Conservation (phyloP, 1,140 invertebrate genomes). For the Argopecten irradians region DNA sequence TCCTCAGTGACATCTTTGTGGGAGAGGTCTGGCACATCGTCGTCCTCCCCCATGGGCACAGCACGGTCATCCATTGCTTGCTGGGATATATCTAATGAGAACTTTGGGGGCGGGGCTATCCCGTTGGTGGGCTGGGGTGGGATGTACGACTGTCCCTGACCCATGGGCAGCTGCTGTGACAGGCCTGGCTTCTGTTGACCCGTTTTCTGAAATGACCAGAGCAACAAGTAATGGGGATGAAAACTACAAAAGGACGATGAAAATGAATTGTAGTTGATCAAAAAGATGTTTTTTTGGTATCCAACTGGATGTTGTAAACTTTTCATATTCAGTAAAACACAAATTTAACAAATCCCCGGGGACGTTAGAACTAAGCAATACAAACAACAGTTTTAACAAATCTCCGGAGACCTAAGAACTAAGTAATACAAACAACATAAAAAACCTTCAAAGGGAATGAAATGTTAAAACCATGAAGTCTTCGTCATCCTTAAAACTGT, state of each 20-base stretch:
- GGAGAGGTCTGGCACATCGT: slow-evolving; percentile 59
- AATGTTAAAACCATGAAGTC: too few relatives aligned
- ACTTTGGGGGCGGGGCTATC: not conserved
- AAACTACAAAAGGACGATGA: not conserved
- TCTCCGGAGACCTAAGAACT: too few relatives aligned
- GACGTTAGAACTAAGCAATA: too few relatives aligned
- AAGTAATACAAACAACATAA: too few relatives aligned
- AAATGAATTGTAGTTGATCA: too few relatives aligned
- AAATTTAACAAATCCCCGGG: too few relatives aligned
- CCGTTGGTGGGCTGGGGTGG: not conserved
- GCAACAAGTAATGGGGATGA: not conserved
- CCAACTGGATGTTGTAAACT: too few relatives aligned
- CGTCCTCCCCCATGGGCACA: slow-evolving; percentile 59
- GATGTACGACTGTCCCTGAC: not conserved
- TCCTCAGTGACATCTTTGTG: slow-evolving; percentile 44
- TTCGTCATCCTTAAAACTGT: too few relatives aligned
- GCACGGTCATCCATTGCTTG: not conserved
- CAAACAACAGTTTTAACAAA: too few relatives aligned
- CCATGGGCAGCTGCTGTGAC: not conserved
- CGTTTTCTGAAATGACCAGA: not conserved
- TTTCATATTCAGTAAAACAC: too few relatives aligned
- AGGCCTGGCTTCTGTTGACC: not conserved
- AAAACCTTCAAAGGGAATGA: too few relatives aligned
- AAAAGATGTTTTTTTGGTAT: too few relatives aligned
- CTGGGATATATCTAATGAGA: not conserved